A percentile compares a stretch with the other conserved stretches of the same genome.
Evolutionary conservation across 1,140 invertebrate genomes (phyloP).

Genomic region (Liolophura sinensis): DNA sequence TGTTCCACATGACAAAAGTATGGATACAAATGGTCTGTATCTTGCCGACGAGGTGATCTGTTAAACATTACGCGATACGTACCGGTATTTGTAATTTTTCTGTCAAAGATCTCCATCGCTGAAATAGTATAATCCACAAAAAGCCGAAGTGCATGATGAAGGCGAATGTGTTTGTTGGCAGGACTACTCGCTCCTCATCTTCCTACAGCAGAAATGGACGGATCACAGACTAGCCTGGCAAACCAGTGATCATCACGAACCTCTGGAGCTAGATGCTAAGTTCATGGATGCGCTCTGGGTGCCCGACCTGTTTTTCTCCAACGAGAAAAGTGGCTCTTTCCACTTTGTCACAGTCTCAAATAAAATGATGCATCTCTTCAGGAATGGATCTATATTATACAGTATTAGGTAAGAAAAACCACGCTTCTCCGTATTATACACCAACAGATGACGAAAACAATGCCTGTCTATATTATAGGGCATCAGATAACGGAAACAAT

Average conservation of each 20-base stretch:
- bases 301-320: constrained; percentile 83
- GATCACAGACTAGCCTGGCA: constrained; percentile 71
- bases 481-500: no score
- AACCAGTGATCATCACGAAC: constrained; percentile 76
- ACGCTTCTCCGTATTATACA: no score
- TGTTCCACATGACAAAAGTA: no score
- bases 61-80: no score
- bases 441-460: no score
- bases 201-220: constrained; percentile 77
- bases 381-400: constrained; percentile 37
- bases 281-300: constrained; percentile 84
- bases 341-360: constrained; percentile 60
- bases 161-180: neutral
- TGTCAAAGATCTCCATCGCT: no score
- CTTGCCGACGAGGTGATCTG: no score
- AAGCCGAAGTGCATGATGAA: no score
- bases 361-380: constrained; percentile 47
- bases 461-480: no score
- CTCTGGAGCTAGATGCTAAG: constrained; percentile 75
- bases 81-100: no score
- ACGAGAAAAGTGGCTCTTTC: constrained; percentile 63
- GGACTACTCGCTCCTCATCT: constrained; percentile 75
- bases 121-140: no score
- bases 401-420: constrained; percentile 35
- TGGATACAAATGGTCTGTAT: no score